Percentiles rank a stretch among this genome's conserved stretches.
These are phyloP conservation scores for Discoglossus pictus DNA, from an alignment of 2,797 vertebrate species.

Conservation along the genomic window DNA sequence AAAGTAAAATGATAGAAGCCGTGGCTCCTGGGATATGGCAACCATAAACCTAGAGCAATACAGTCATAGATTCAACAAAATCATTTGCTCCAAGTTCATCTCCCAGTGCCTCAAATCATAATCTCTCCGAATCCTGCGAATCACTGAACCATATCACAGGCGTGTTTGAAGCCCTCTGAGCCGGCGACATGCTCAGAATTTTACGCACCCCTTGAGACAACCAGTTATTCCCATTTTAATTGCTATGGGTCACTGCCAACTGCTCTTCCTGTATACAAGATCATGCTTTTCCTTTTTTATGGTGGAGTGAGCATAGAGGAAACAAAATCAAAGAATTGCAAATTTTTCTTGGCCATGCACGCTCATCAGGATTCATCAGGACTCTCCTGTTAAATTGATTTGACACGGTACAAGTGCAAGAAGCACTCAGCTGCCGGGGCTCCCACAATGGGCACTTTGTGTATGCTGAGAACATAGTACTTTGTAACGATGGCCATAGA, in stretches of 20 bases:
- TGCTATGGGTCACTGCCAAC: conserved; percentile 41
- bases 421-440: conserved; percentile 41
- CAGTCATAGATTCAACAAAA: too few species aligned
- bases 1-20: too few species aligned
- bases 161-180: conserved; percentile 6
- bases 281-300: conserved; percentile 43
- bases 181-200: conserved; percentile 27
- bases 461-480: conserved; percentile 33
- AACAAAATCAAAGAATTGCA: conserved; percentile 45
- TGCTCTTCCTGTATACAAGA: conserved; percentile 42
- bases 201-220: conserved; percentile 43
- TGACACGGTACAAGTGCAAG: conserved; percentile 48
- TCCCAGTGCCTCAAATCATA: too few species aligned
- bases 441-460: conserved; percentile 47
- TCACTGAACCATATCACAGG: neutral
- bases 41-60: too few species aligned
- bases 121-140: too few species aligned
- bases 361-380: conserved; percentile 50
- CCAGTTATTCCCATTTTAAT: conserved; percentile 34
- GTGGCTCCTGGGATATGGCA: too few species aligned
- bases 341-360: conserved; percentile 35
- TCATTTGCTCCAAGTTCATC: too few species aligned
- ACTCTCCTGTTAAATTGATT: conserved; percentile 46
- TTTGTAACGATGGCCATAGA: conserved; percentile 44
- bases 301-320: conserved; percentile 46